A percentile compares a stretch with the other conserved stretches of the same genome.
phyloP scores from a whole-genome alignment of 2,888 invertebrate species.

The Apamea epomidion region DNA sequence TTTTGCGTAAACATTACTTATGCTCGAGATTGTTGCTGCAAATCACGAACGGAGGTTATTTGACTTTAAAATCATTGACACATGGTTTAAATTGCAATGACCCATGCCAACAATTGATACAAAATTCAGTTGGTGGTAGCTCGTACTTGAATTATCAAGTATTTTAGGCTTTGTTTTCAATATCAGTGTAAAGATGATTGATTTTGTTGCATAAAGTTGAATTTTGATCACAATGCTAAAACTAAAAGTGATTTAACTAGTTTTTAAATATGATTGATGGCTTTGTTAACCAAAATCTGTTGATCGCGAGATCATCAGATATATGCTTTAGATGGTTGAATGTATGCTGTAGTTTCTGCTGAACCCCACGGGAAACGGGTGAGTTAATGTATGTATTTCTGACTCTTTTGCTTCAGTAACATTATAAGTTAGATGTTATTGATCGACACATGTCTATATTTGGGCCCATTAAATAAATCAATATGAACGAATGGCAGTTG shows the following conservation, averaged over 20 bases:
- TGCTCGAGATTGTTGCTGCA: neutral
- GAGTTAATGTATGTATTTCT: neutral
- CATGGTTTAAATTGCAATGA: slow-evolving; percentile 11
- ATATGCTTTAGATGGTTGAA: neutral
- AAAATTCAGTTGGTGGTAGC: neutral
- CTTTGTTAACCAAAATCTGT: neutral
- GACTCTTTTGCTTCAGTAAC: neutral
- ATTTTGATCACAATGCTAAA: slow-evolving; percentile 7
- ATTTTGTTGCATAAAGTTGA: slow-evolving; percentile 13
- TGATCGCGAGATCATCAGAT: neutral
- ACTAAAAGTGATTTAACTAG: neutral
- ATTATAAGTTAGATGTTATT: neutral
- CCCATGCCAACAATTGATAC: neutral
- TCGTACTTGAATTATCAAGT: neutral
- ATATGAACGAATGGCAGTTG: neutral
- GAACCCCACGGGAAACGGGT: too few species aligned
- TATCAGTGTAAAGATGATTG: slow-evolving; percentile 16
- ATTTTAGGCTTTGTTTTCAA: slow-evolving; percentile 5
- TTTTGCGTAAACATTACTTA: neutral
- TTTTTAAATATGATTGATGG: slow-evolving; percentile 26
- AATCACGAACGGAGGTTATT: neutral
- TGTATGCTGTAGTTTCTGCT: too few species aligned
- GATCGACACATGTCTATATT: neutral
- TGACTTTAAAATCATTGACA: neutral
- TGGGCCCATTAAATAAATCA: neutral